Conservation (phyloP, 2,113 vertebrate species). For the Macrotus californicus region DNA sequence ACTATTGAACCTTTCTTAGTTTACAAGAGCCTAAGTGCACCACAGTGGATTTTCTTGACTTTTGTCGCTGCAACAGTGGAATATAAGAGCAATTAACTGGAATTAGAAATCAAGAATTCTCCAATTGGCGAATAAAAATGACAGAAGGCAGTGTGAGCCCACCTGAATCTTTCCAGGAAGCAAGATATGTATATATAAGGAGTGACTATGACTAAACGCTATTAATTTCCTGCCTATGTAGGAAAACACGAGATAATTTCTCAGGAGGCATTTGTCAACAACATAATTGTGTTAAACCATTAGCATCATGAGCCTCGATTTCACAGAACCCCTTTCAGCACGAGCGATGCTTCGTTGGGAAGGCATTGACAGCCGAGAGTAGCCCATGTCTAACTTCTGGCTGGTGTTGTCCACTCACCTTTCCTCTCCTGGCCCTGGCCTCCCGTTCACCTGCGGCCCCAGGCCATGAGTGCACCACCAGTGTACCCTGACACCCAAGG, state of each 20-base stretch:
- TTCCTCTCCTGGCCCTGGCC: not conserved
- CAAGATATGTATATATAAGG: not conserved
- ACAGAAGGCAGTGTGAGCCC: not conserved
- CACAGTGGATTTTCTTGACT: slow-evolving; percentile 36
- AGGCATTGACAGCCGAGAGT: not conserved
- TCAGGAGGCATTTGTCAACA: slow-evolving; percentile 45
- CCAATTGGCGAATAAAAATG: slow-evolving; percentile 13
- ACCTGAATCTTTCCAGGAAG: not conserved
- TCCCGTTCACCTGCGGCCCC: not conserved
- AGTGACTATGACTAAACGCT: not conserved
- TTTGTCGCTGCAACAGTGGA: not conserved
- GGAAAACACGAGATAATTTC: slow-evolving; percentile 54
- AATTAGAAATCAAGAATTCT: slow-evolving; percentile 34
- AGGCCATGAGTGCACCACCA: not conserved
- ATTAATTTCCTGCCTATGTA: slow-evolving; percentile 43
- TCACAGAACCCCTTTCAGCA: not conserved
- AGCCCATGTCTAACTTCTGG: not conserved
- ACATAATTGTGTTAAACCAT: slow-evolving; percentile 30
- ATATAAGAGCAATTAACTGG: slow-evolving; percentile 61
- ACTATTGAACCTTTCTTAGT: slow-evolving; percentile 64
- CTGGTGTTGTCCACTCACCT: not conserved
- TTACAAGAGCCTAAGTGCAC: slow-evolving; percentile 47
- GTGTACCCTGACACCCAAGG: not conserved
- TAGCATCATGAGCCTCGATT: slow-evolving; percentile 17
- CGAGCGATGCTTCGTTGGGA: not conserved